phyloP scores from a whole-genome alignment of 2,888 invertebrate species.

The Biston stratarius region DNA sequence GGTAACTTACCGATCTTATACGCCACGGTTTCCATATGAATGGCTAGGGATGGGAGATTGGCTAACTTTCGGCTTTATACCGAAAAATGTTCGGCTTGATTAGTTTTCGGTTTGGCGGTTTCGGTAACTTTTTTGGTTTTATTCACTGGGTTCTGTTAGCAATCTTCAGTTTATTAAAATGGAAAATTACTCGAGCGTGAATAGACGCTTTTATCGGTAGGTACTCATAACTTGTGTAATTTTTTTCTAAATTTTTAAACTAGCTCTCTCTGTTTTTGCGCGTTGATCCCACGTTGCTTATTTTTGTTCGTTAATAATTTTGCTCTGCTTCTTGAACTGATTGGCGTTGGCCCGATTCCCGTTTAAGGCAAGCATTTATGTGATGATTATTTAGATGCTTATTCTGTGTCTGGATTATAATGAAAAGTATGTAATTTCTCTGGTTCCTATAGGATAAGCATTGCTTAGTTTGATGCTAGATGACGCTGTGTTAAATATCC shows the following conservation, averaged over 20 bases:
- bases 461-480: too few species aligned
- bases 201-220: background rate
- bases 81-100: constrained; percentile 34
- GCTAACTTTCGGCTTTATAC: constrained; percentile 32
- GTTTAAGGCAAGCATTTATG: too few species aligned
- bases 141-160: constrained; percentile 1
- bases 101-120: constrained; percentile 31
- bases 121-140: constrained; percentile 16
- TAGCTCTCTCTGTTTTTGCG: too few species aligned
- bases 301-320: too few species aligned
- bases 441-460: too few species aligned
- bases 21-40: constrained; percentile 24
- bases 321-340: too few species aligned
- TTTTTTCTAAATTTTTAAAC: background rate
- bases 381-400: too few species aligned
- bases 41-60: constrained; percentile 20
- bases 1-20: constrained; percentile 30
- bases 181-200: constrained; percentile 5
- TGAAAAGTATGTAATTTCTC: too few species aligned
- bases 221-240: background rate
- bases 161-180: constrained; percentile 7
- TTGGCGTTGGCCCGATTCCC: too few species aligned
- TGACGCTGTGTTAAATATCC: too few species aligned
- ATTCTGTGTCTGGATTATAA: too few species aligned
- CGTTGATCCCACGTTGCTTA: too few species aligned